A percentile compares a stretch with the other conserved stretches of the same genome.
Conservation (phyloP, 2,888 invertebrate species). For the Agrotis puta region DNA sequence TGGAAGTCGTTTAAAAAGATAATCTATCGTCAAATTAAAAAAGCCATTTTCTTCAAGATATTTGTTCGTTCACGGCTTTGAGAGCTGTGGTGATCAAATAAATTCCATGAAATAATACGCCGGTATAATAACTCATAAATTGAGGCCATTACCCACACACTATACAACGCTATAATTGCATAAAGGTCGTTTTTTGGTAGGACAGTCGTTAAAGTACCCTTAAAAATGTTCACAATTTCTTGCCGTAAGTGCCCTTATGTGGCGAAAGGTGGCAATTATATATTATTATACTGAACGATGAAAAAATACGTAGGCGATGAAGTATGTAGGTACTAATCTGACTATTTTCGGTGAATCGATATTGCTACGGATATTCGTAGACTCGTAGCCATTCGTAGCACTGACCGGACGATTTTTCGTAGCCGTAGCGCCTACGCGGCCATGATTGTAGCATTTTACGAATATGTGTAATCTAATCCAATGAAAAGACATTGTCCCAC, state of each 20-base stretch:
- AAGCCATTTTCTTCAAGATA: too few relatives aligned
- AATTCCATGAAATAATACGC: neutral
- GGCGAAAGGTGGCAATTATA: slow-evolving; percentile 37
- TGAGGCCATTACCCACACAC: neutral
- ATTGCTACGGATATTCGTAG: slow-evolving; percentile 45
- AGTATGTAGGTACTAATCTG: slow-evolving; percentile 20
- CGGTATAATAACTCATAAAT: too few relatives aligned
- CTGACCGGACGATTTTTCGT: slow-evolving; percentile 24
- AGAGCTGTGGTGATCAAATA: neutral
- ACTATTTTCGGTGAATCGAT: slow-evolving; percentile 51
- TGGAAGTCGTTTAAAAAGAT: too few relatives aligned
- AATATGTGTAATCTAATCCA: slow-evolving; percentile 4
- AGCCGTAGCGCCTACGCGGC: slow-evolving; percentile 41
- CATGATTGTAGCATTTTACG: neutral
- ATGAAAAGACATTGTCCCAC: too few relatives aligned
- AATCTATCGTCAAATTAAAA: too few relatives aligned
- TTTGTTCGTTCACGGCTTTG: neutral
- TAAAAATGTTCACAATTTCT: slow-evolving; percentile 30
- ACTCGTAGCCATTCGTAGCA: slow-evolving; percentile 41
- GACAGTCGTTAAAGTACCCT: neutral
- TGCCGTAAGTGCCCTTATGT: neutral
- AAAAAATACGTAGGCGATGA: slow-evolving; percentile 29
- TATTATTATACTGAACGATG: neutral
- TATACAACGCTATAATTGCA: neutral
- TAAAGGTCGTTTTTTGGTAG: neutral